A percentile compares a stretch with the other conserved stretches of the same genome.
These are phyloP conservation scores for Lucifuga dentata DNA, from an alignment of 2,113 vertebrate genomes.

Conservation along the genomic window DNA sequence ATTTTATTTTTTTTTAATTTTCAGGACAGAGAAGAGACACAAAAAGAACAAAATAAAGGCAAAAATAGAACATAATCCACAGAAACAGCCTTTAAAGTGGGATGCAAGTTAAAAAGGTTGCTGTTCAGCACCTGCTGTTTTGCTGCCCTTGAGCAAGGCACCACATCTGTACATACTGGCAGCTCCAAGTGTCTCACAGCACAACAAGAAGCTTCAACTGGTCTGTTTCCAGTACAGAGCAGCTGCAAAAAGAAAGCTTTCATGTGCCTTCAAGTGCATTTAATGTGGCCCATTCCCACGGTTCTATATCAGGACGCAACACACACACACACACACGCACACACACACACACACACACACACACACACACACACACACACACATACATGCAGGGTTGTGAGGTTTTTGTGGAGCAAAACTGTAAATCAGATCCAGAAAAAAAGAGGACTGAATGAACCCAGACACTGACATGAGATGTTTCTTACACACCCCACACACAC, in stretches of 20 bases:
- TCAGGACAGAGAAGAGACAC: not conserved
- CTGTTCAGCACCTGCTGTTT: conserved; percentile 28
- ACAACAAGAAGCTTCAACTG: conserved; percentile 11
- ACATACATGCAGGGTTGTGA: conserved; percentile 10
- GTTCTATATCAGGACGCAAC: conserved; percentile 63
- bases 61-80: not conserved
- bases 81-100: not conserved
- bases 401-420: conserved; percentile 52
- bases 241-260: conserved; percentile 25
- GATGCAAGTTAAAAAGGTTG: not conserved
- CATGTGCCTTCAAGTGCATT: conserved; percentile 15
- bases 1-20: too few species aligned
- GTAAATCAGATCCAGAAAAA: conserved; percentile 52
- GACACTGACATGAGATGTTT: conserved; percentile 23
- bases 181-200: conserved; percentile 40
- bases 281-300: conserved; percentile 59
- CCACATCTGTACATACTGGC: conserved; percentile 16
- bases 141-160: conserved; percentile 23
- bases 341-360: too few species aligned
- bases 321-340: too few species aligned
- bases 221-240: conserved; percentile 23
- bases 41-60: not conserved
- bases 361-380: too few species aligned
- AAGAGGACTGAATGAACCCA: conserved; percentile 35
- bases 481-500: conserved; percentile 8